Conservation (phyloP, 2,888 invertebrate species). For the Antitype chi region DNA sequence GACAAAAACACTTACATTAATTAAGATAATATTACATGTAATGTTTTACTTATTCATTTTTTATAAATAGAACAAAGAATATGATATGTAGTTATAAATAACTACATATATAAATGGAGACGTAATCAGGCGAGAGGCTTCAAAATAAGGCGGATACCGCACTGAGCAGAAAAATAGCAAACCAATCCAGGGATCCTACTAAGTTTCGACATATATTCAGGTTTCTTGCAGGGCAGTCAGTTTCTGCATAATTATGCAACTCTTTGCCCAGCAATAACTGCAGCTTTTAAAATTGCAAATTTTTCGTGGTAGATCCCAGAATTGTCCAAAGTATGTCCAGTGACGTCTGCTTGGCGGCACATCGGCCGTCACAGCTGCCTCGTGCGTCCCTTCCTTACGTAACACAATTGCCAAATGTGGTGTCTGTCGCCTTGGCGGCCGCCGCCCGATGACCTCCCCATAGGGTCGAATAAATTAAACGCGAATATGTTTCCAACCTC, state of each 20-base stretch:
- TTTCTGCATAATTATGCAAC: not conserved
- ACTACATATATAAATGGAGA: constrained; percentile 1
- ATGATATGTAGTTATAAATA: too few species aligned
- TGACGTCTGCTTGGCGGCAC: not conserved
- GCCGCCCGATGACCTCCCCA: constrained; percentile 52
- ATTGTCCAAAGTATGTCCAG: not conserved
- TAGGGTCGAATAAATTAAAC: constrained; percentile 64
- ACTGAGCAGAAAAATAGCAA: not conserved
- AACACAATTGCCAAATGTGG: constrained; percentile 45
- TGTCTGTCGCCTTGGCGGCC: constrained; percentile 37
- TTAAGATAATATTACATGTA: constrained; percentile 25
- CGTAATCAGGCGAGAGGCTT: constrained; percentile 5
- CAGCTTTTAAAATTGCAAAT: not conserved
- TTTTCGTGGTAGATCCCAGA: not conserved
- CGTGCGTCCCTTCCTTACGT: constrained; percentile 24
- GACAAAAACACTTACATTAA: constrained; percentile 44
- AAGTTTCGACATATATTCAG: not conserved
- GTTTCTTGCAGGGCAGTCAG: not conserved
- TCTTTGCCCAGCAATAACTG: not conserved
- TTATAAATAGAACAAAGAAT: too few species aligned
- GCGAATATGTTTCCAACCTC: constrained; percentile 41
- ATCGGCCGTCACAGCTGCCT: not conserved
- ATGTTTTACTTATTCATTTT: not conserved
- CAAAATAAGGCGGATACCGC: too few species aligned
- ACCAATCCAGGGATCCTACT: not conserved